phyloP scores from a whole-genome alignment of 2,888 invertebrate species.

The Zootermopsis nevadensis region DNA sequence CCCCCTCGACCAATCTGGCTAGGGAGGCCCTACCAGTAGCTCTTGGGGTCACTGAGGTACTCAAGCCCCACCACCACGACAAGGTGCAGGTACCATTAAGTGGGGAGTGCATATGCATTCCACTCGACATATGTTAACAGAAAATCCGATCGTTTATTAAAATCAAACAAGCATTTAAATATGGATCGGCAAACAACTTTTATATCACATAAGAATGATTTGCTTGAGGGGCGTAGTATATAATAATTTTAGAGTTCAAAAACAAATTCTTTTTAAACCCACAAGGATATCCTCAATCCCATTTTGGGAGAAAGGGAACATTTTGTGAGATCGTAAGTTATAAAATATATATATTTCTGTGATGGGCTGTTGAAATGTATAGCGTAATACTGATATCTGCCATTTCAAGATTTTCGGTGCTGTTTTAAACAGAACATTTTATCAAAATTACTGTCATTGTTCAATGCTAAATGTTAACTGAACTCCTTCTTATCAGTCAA shows the following conservation, averaged over 20 bases:
- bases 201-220: neutral
- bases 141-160: neutral
- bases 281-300: neutral
- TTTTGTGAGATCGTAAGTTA: neutral
- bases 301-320: neutral
- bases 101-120: slow-evolving; percentile 17
- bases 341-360: slow-evolving; percentile 5
- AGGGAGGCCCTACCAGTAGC: too few species aligned
- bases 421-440: slow-evolving; percentile 14
- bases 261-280: neutral
- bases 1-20: too few species aligned
- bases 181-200: neutral
- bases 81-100: too few species aligned
- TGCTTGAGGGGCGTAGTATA: neutral
- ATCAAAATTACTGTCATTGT: slow-evolving; percentile 28
- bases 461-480: neutral
- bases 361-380: slow-evolving; percentile 3
- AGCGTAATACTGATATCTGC: slow-evolving; percentile 5
- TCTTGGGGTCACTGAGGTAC: too few species aligned
- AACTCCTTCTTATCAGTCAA: neutral
- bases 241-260: neutral
- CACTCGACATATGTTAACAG: neutral
- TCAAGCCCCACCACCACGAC: too few species aligned
- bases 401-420: slow-evolving; percentile 26
- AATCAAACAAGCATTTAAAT: neutral